Base-by-base conservation (phyloP, 2,797 vertebrate genomes). In the Margarornis squamiger region DNA sequence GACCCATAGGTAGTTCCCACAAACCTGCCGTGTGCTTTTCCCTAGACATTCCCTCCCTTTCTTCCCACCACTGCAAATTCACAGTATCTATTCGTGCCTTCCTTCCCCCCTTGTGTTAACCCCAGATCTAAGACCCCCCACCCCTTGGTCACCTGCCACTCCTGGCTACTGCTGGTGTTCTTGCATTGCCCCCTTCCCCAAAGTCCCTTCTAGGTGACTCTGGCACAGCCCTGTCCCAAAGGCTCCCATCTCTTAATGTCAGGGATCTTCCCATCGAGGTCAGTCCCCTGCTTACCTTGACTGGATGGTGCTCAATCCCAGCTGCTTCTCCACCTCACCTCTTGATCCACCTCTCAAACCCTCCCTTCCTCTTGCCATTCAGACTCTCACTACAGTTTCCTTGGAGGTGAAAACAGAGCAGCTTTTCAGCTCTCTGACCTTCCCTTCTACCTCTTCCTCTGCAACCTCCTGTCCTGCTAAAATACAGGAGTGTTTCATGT, bases 81-180 rank as follows among this genome's bases (percentile, higher is more conserved):
- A 38, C 41, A 54, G n/a, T 15, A 26, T 52, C 29, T 38, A 6
- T 76, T 45, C 0, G 0, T 66, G 49, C 23, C 7, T 74, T 61
- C 36, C 26, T 89, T 8, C 12, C 10, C 17, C 5, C 7, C 22
- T 67, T 57, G 6, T 38, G 6, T 26, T 30, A 67, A 82, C 10
- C 38, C 14, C 45, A 85, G 67, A 41, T 11, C 30, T 65, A 71
- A 74, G 5, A 39, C 1, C 43, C 1, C 10, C 15, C 4, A 39
- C 16, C 21, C 59, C 2, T 1, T 0, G 7, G 34, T 32, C 1
- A 0, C 63, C 24, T 51, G 43, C 7, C n/a, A 23, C 13, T n/a
- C 18, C 20, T 2, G 2, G 12, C 51, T 84, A 51, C 36, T 62
- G 20, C 20, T 59, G 2, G 3, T 66, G 23, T 21, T 17, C 51